These are phyloP conservation scores for Augochlora pura DNA, from an alignment of 1,140 invertebrate species.

Conservation along the genomic window DNA sequence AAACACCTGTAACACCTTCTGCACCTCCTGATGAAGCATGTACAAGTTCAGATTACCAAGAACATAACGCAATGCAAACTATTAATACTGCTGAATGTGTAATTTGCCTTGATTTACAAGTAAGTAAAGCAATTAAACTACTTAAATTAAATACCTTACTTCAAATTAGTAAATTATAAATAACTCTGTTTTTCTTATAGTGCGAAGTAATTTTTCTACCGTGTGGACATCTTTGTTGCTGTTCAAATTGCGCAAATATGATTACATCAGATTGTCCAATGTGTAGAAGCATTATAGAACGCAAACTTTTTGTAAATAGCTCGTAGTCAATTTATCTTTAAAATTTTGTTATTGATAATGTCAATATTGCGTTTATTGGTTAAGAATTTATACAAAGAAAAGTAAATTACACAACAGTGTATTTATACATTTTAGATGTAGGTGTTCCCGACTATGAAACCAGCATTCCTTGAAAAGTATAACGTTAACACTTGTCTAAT, in stretches of 20 bases:
- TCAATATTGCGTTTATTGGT: not conserved
- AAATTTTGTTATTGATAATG: not conserved
- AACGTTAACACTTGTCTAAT: constrained; percentile 2
- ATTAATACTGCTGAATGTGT: constrained; percentile 85
- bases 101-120: constrained; percentile 88
- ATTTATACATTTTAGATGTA: constrained; percentile 10
- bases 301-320: constrained; percentile 74
- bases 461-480: not conserved
- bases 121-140: constrained; percentile 73
- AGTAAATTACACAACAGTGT: not conserved
- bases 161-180: not conserved
- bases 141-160: not conserved
- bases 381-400: constrained; percentile 8
- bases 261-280: constrained; percentile 86
- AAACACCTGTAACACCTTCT: constrained; percentile 58
- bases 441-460: constrained; percentile 19
- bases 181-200: constrained; percentile 80
- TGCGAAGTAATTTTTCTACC: constrained; percentile 89
- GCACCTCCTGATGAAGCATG: constrained; percentile 76
- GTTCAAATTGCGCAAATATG: constrained; percentile 83
- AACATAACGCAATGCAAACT: constrained; percentile 56
- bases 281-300: constrained; percentile 86
- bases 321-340: constrained; percentile 16
- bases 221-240: constrained; percentile 93
- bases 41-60: constrained; percentile 71